A percentile compares a stretch with the other conserved stretches of the same genome.
Conservation (phyloP, 2,113 vertebrate genomes). For the Triplophysa siluroides region DNA sequence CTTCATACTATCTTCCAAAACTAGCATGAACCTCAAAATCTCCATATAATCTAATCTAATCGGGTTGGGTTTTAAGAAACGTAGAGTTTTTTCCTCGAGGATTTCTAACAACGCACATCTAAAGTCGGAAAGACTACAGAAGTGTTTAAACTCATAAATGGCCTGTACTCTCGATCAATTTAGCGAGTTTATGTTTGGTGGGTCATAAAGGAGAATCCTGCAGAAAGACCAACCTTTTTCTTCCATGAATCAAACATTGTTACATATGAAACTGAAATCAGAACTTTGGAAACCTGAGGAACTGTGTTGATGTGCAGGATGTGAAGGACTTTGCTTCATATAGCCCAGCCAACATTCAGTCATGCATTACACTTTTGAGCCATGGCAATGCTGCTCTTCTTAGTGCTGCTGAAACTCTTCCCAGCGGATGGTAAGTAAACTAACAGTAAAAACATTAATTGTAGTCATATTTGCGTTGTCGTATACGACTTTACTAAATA, state of each 20-base stretch:
- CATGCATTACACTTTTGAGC: not conserved
- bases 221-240: slow-evolving; percentile 34
- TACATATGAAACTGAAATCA: slow-evolving; percentile 56
- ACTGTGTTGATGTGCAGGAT: slow-evolving; percentile 26
- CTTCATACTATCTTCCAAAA: no score
- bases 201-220: slow-evolving; percentile 16
- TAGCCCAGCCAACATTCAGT: not conserved
- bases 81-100: not conserved
- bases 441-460: not conserved
- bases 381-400: slow-evolving; percentile 49
- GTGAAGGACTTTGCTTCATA: slow-evolving; percentile 13
- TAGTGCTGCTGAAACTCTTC: slow-evolving; percentile 52
- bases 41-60: no score
- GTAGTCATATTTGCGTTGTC: not conserved
- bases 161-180: not conserved
- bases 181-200: not conserved
- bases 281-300: slow-evolving; percentile 56
- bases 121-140: not conserved
- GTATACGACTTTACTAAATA: not conserved
- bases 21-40: no score
- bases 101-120: not conserved
- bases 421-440: slow-evolving; percentile 61
- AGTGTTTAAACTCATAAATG: not conserved
- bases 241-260: slow-evolving; percentile 55
- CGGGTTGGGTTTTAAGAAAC: no score